Conservation (phyloP, 2,113 vertebrate genomes). For the Brachypteracias leptosomus region DNA sequence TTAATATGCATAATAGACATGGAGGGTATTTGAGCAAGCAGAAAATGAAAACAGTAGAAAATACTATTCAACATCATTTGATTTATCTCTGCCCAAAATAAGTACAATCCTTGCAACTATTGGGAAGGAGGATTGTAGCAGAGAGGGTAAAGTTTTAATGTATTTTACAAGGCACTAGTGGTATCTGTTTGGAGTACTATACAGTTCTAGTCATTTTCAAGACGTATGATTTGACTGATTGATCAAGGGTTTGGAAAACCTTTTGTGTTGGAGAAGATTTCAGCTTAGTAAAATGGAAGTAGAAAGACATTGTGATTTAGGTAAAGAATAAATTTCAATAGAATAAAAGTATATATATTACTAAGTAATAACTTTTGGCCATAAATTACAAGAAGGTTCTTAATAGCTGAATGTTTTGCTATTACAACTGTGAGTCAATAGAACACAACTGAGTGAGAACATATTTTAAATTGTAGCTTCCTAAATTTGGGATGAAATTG, state of each 20-base stretch:
- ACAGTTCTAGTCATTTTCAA: neutral
- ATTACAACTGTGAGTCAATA: neutral
- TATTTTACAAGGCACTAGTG: neutral
- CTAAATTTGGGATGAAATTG: neutral
- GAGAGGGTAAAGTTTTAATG: neutral
- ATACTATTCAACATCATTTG: neutral
- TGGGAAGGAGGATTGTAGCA: neutral
- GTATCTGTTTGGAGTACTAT: neutral
- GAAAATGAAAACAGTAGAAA: neutral
- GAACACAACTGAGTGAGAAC: neutral
- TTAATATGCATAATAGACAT: neutral
- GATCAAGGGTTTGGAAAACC: neutral
- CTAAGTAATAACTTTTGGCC: neutral
- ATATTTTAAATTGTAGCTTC: neutral
- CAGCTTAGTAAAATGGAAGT: neutral
- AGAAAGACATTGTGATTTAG: neutral
- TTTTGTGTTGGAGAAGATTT: neutral
- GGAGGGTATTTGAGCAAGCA: neutral
- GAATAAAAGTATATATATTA: neutral
- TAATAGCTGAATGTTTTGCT: neutral
- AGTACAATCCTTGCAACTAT: neutral
- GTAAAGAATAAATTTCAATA: neutral
- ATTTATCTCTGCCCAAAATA: neutral
- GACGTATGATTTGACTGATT: neutral
- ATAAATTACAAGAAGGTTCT: neutral